These are phyloP conservation scores for Drosophila nigritarsus DNA, from an alignment of 2,888 invertebrate genomes.

Conservation along the genomic window DNA sequence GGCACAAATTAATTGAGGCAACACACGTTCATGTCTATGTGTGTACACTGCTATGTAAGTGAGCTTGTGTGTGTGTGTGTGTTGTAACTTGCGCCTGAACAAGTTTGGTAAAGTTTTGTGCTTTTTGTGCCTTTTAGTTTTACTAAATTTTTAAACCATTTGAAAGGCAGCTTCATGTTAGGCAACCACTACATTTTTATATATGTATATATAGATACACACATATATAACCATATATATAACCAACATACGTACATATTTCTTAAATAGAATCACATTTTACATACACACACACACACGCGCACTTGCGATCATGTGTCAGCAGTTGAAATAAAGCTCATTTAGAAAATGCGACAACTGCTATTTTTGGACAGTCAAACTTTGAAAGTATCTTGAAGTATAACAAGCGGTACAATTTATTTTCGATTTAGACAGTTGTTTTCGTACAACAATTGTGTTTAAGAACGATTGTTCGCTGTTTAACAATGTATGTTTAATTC, in stretches of 20 bases:
- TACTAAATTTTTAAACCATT: slow-evolving; percentile 61
- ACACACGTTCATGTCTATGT: slow-evolving; percentile 36
- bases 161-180: slow-evolving; percentile 37
- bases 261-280: slow-evolving; percentile 21
- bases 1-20: slow-evolving; percentile 53
- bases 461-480: background rate
- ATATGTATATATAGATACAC: background rate
- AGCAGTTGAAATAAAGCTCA: slow-evolving; percentile 38
- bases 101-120: slow-evolving; percentile 50
- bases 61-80: background rate
- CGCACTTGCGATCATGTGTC: slow-evolving; percentile 21
- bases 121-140: slow-evolving; percentile 50
- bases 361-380: background rate
- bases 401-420: background rate
- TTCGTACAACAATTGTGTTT: background rate
- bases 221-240: background rate
- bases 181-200: slow-evolving; percentile 15
- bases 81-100: slow-evolving; percentile 25
- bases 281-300: slow-evolving; percentile 6
- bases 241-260: slow-evolving; percentile 2
- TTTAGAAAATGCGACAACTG: slow-evolving; percentile 26
- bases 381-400: background rate
- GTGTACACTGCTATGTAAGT: background rate
- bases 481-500: background rate
- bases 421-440: background rate